Percentiles rank a stretch among this genome's conserved stretches.
Conservation (phyloP, 2,797 vertebrate genomes). For the Glyptemys insculpta region DNA sequence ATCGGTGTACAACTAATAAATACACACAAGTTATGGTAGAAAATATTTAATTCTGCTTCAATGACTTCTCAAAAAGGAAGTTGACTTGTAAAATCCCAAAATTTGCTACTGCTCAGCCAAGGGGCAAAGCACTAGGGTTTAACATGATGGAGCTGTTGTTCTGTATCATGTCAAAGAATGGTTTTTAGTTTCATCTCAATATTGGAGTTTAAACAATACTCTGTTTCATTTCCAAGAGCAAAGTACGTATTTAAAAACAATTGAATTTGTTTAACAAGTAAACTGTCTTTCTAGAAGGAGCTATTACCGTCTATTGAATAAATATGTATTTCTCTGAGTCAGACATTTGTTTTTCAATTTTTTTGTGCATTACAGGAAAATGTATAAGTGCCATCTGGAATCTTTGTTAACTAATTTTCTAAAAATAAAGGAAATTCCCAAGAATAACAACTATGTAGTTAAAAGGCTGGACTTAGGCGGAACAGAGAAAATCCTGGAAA, state of each 20-base stretch:
- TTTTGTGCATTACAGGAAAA: neutral
- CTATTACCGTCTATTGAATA: neutral
- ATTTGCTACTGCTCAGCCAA: neutral
- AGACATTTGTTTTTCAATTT: neutral
- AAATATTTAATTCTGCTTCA: neutral
- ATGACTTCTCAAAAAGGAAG: neutral
- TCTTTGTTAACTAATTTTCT: neutral
- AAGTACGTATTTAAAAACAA: neutral
- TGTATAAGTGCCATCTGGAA: slow-evolving; percentile 19
- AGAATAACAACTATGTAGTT: neutral
- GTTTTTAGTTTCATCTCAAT: neutral
- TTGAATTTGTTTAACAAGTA: neutral
- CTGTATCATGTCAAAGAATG: neutral
- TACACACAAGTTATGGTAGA: neutral
- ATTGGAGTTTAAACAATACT: neutral
- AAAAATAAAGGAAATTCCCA: slow-evolving; percentile 32
- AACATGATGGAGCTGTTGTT: neutral
- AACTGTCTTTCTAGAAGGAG: neutral
- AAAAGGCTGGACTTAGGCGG: neutral
- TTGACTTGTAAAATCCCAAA: rapidly evolving
- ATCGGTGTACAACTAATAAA: neutral
- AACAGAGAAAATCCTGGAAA: neutral
- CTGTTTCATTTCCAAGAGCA: neutral
- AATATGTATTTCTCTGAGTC: neutral
- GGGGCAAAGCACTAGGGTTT: neutral